Base-by-base conservation (phyloP, 2,797 vertebrate species). In the Anas bahamensis region DNA sequence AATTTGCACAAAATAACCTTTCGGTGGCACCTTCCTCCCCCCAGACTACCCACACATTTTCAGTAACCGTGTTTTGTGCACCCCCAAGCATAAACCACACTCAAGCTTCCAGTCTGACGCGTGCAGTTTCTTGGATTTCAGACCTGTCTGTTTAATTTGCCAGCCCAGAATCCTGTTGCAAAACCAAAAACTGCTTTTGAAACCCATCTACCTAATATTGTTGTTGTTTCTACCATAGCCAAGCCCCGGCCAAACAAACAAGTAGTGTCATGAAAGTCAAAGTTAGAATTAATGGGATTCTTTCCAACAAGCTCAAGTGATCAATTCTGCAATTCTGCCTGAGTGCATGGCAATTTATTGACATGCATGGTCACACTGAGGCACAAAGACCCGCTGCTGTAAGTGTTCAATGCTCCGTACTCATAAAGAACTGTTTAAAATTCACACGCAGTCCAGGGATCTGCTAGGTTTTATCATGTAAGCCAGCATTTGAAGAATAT, bases 191-290 rank as follows among this genome's bases (percentile, higher is more conserved):
- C 16, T 50, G 63, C 63, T 69, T 88, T 89, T 89, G 57, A 94
- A 96, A 75, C 57, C 61, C 18, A 78, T 16, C 74, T 65, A 88
- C 77, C 89, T 80, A 52, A 74, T 6, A 74, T 50, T 90, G 74
- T 48, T 92, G 89, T 88, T 3, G 1, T 82, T 94, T 90, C 91
- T 66, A 68, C 71, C 7, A 2, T 15, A 84, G 88, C 83, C 89
- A 93, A 42, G 16, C 64, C 75, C 64, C 74, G 88, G 83, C 74
- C 91, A 88, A 95, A 79, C 71, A 96, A 94, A 91, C 80, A 65
- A 72, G 83, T 57, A 63, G 71, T 75, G 88, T 66, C 91, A 80
- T 72, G 83, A 90, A 95, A 95, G 71, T 82, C 90, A 86, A 91
- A 92, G 91, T 82, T 42, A 42, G 71, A 81, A 86, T 88, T 84